These are phyloP conservation scores for Gallinago solitaria DNA, from an alignment of 2,797 vertebrate species.

Conservation along the genomic window DNA sequence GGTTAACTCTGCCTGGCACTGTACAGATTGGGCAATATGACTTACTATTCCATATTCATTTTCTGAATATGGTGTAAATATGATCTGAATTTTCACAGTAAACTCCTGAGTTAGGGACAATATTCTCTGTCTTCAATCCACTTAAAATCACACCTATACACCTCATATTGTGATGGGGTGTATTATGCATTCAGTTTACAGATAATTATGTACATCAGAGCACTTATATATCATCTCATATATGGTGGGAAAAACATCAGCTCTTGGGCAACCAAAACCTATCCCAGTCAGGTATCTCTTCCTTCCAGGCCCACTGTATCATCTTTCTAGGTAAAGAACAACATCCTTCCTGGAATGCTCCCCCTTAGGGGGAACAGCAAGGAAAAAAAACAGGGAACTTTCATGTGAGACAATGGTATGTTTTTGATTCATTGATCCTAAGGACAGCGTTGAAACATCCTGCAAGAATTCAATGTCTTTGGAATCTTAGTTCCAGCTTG, in stretches of 20 bases:
- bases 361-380: slow-evolving; percentile 20
- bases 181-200: not conserved
- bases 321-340: slow-evolving; percentile 18
- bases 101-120: not conserved
- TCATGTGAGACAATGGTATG: not conserved
- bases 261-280: not conserved
- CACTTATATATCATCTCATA: not conserved
- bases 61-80: not conserved
- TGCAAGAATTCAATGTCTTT: not conserved
- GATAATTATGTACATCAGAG: not conserved
- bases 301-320: slow-evolving; percentile 9
- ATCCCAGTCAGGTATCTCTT: not conserved
- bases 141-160: not conserved
- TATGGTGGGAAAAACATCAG: not conserved
- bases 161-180: not conserved
- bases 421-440: slow-evolving; percentile 43
- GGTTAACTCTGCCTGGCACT: not conserved
- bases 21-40: not conserved
- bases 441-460: not conserved
- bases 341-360: slow-evolving; percentile 33
- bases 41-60: not conserved
- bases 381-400: not conserved
- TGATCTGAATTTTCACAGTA: not conserved
- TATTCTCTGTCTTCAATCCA: not conserved
- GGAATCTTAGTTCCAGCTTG: slow-evolving; percentile 1